Evolutionary conservation across 1,140 invertebrate genomes (phyloP).

Genomic region (Rhopalosiphum maidis): DNA sequence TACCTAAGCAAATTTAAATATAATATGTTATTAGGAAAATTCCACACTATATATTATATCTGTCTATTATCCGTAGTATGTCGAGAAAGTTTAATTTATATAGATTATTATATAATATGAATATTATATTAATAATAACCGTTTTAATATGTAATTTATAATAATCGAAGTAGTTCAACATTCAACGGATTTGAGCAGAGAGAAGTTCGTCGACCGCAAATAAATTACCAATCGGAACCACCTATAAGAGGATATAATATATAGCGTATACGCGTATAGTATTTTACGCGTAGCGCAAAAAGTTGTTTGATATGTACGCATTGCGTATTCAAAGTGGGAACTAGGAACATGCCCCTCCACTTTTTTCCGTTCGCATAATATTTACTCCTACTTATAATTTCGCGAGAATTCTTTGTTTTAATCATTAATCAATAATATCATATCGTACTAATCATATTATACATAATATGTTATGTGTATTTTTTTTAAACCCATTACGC

Average conservation of each 20-base stretch:
- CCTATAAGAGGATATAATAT: neutral
- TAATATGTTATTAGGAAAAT: neutral
- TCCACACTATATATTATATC: neutral
- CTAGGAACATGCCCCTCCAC: neutral
- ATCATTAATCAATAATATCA: neutral
- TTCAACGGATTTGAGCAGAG: neutral
- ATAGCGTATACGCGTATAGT: too few species aligned
- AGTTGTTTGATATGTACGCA: neutral
- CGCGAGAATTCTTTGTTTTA: neutral
- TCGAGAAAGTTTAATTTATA: neutral
- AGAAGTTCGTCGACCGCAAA: neutral
- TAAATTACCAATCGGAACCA: neutral
- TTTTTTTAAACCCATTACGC: neutral
- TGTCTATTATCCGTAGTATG: neutral
- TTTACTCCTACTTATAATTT: constrained; percentile 4
- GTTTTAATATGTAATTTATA: constrained; percentile 15
- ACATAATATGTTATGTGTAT: neutral
- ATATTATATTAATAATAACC: neutral
- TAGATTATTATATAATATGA: neutral
- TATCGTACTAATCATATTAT: neutral
- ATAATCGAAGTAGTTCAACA: constrained; percentile 15
- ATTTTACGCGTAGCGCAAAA: neutral
- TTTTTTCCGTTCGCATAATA: neutral
- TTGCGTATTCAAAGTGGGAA: neutral
- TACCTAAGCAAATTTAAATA: neutral